Evolutionary conservation across 2,797 vertebrate genomes (phyloP).

Genomic region (Aselliscus stoliczkanus): DNA sequence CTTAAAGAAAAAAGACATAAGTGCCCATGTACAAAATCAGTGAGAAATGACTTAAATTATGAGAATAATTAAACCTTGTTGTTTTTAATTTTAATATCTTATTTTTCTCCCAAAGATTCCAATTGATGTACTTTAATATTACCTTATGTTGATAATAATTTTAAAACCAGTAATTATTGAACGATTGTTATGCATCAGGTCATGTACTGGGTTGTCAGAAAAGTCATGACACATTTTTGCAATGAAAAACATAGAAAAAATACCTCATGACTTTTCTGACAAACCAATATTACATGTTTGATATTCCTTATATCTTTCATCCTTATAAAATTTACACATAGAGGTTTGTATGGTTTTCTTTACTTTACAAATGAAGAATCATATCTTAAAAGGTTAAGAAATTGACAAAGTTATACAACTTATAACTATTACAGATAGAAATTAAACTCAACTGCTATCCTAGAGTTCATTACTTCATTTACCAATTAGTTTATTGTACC

Average conservation of each 20-base stretch:
- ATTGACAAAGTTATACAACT: neutral
- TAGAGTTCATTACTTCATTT: neutral
- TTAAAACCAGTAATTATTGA: neutral
- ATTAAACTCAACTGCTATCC: neutral
- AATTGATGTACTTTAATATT: neutral
- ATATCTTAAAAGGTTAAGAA: neutral
- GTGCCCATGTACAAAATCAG: neutral
- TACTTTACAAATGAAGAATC: neutral
- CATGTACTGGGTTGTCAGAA: no score
- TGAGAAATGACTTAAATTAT: neutral
- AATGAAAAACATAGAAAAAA: no score
- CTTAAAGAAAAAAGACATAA: neutral
- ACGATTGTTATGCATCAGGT: neutral
- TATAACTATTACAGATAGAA: neutral
- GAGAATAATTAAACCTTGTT: neutral
- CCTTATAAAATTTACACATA: neutral
- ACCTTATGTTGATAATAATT: neutral
- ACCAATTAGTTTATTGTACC: neutral
- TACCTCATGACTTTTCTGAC: no score
- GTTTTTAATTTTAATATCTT: neutral
- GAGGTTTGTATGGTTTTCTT: neutral
- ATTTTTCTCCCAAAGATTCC: neutral
- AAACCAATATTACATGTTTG: neutral
- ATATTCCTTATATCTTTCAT: neutral
- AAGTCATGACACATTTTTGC: no score